Conservation (phyloP, 2,113 vertebrate species). For the Festucalex cinctus region DNA sequence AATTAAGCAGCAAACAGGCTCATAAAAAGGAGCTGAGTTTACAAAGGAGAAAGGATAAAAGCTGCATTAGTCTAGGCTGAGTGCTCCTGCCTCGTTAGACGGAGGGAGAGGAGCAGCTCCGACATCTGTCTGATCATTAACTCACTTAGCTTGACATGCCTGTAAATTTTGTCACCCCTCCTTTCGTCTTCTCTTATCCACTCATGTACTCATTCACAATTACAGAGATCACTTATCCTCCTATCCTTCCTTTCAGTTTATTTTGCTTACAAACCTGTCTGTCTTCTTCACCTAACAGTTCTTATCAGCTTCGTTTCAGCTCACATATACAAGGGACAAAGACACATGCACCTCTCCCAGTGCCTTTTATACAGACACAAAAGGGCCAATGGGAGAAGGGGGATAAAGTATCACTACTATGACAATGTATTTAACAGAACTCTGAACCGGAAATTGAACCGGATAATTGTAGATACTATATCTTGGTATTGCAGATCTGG, state of each 20-base stretch:
- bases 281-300: conserved; percentile 8
- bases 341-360: not conserved
- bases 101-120: conserved; percentile 27
- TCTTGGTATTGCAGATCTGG: too few relatives aligned
- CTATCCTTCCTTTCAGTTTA: conserved; percentile 14
- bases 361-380: conserved; percentile 11
- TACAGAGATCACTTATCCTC: conserved; percentile 20
- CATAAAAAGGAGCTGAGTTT: conserved; percentile 32
- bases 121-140: conserved; percentile 62
- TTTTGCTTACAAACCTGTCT: conserved; percentile 27
- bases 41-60: conserved; percentile 47
- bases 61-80: conserved; percentile 60
- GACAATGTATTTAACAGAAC: conserved; percentile 24
- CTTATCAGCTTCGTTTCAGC: conserved; percentile 31
- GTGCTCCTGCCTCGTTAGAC: conserved; percentile 55
- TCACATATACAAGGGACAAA: conserved; percentile 26
- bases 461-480: too few relatives aligned
- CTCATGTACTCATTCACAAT: conserved; percentile 24
- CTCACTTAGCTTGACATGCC: conserved; percentile 35
- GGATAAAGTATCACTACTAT: conserved; percentile 16
- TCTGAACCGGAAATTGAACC: too few relatives aligned
- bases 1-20: conserved; percentile 55
- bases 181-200: not conserved
- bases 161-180: conserved; percentile 43
- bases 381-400: conserved; percentile 13